phyloP scores from a whole-genome alignment of 2,888 invertebrate genomes.

The Drosophila quinaria region DNA sequence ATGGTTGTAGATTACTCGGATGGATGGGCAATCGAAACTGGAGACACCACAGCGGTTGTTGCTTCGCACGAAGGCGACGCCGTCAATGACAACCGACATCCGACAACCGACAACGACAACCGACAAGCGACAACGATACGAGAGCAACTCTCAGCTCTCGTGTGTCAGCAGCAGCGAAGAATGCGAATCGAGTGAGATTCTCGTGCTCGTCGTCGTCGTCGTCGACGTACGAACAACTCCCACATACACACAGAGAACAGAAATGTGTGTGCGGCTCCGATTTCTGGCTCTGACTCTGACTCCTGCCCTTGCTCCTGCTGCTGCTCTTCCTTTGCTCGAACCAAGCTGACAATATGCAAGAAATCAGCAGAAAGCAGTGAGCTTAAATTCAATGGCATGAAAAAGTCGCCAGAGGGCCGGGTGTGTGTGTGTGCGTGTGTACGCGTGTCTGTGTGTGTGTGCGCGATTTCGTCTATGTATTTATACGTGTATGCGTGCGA shows the following conservation, averaged over 20 bases:
- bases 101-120: conserved; percentile 37
- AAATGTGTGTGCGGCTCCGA: conserved; percentile 15
- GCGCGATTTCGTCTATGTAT: conserved; percentile 20
- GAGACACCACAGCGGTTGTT: conserved; percentile 65
- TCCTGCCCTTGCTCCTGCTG: background rate
- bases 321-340: conserved; percentile 11
- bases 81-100: conserved; percentile 50
- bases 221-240: conserved; percentile 61
- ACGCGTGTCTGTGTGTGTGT: conserved; percentile 24
- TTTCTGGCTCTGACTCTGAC: conserved; percentile 21
- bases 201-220: conserved; percentile 28
- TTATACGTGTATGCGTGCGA: conserved; percentile 35
- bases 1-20: conserved; percentile 5
- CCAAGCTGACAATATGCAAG: conserved; percentile 73
- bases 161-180: conserved; percentile 13
- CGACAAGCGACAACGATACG: conserved; percentile 38
- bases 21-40: conserved; percentile 32
- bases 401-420: conserved; percentile 64
- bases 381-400: conserved; percentile 68
- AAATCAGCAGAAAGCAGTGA: conserved; percentile 59
- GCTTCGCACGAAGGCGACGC: conserved; percentile 59
- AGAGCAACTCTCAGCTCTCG: conserved; percentile 29
- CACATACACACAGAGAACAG: conserved; percentile 66
- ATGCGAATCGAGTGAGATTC: conserved; percentile 27
- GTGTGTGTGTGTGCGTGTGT: conserved; percentile 16